Percentiles rank a stretch among this genome's conserved stretches.
Evolutionary conservation across 2,113 vertebrate genomes (phyloP).

Genomic region (Scomber japonicus): DNA sequence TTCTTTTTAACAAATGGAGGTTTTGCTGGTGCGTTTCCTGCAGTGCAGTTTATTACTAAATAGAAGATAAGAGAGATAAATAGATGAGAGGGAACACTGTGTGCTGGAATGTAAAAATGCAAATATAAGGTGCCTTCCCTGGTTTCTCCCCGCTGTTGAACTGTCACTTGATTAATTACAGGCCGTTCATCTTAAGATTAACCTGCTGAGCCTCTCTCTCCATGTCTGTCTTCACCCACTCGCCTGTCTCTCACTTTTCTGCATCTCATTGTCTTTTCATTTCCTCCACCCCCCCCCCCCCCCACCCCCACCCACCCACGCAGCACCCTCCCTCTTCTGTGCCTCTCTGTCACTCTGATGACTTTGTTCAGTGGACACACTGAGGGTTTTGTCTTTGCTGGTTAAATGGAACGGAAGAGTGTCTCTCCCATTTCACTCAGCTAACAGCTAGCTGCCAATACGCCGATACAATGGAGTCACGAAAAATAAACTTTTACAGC

Average conservation of each 20-base stretch:
- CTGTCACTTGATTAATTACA: slow-evolving; percentile 70
- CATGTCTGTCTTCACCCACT: slow-evolving; percentile 11
- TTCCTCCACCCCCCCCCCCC: slow-evolving; percentile 7
- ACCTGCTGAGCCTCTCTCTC: slow-evolving; percentile 51
- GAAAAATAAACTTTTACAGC: slow-evolving; percentile 5
- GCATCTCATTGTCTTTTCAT: slow-evolving; percentile 41
- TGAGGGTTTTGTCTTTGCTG: slow-evolving; percentile 8
- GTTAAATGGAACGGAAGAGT: slow-evolving; percentile 34
- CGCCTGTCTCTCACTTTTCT: slow-evolving; percentile 28
- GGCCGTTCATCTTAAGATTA: slow-evolving; percentile 62
- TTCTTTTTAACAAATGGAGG: background rate
- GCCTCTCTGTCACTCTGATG: slow-evolving; percentile 26
- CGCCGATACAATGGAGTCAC: background rate
- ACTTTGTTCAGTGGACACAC: slow-evolving; percentile 28
- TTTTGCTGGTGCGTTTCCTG: slow-evolving; percentile 12
- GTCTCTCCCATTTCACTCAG: slow-evolving; percentile 11
- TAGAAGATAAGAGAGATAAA: slow-evolving; percentile 39
- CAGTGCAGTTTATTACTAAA: slow-evolving; percentile 31
- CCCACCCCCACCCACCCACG: background rate
- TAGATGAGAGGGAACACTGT: slow-evolving; percentile 25
- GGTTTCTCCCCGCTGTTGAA: slow-evolving; percentile 35
- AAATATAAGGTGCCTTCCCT: slow-evolving; percentile 40
- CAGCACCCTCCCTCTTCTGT: background rate
- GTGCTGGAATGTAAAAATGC: slow-evolving; percentile 46
- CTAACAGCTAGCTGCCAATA: slow-evolving; percentile 27